phyloP scores from a whole-genome alignment of 2,113 vertebrate species.

The human region GRCh38 chr15:85397001-85397500 shows the following conservation, averaged over 20 bases:
- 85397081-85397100: slow-evolving; percentile 49
- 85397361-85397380: neutral
- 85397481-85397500: neutral
- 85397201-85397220: neutral
- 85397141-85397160: slow-evolving; percentile 32
- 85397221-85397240: neutral
- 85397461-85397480: neutral
- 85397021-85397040: neutral
- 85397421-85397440: neutral
- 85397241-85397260: neutral
- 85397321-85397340: neutral
- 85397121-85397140: neutral
- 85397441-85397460: neutral
- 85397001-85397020: slow-evolving; percentile 3
- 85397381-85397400: rapidly evolving
- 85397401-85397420: slow-evolving; percentile 31
- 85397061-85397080: neutral
- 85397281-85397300: slow-evolving; percentile 11
- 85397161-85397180: neutral
- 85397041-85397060: neutral
- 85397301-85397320: neutral
- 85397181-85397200: slow-evolving; percentile 40
- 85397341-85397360: slow-evolving; percentile 47
- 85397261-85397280: neutral
- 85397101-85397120: neutral